phyloP scores from a whole-genome alignment of 2,797 vertebrate species.

The Schizopygopsis malacanthus region DNA sequence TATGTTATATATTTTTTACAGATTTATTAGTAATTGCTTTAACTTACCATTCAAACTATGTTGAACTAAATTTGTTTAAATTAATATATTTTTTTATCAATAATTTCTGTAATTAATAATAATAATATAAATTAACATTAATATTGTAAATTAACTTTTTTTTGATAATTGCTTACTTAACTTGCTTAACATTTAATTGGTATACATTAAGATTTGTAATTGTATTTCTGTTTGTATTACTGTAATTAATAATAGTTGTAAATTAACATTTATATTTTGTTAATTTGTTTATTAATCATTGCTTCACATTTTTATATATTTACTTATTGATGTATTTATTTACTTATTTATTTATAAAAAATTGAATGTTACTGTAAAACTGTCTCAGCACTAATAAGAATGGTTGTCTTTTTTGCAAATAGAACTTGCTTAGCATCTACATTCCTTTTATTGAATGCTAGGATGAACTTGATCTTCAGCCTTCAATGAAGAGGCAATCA shows the following conservation, averaged over 20 bases:
- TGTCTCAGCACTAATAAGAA: not conserved
- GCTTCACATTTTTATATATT: not conserved
- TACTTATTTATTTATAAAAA: not conserved
- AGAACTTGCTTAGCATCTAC: not conserved
- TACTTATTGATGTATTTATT: not conserved
- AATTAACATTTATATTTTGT: too few species aligned
- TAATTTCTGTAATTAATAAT: not conserved
- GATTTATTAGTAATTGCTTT: too few species aligned
- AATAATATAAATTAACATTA: not conserved
- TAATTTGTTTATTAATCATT: not conserved
- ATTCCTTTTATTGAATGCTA: not conserved
- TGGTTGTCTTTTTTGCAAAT: not conserved
- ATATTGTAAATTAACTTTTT: too few species aligned
- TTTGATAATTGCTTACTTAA: not conserved
- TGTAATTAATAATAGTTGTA: too few species aligned
- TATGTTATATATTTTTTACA: not conserved
- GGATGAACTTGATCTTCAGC: not conserved
- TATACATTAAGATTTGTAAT: not conserved
- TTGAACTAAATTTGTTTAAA: not conserved
- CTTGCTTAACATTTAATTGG: not conserved
- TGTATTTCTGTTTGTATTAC: too few species aligned
- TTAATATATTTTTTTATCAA: not conserved
- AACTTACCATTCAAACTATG: too few species aligned
- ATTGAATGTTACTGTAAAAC: not conserved
- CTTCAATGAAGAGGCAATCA: too few species aligned